phyloP scores from a whole-genome alignment of 2,113 vertebrate species.

The Prionailurus bengalensis region DNA sequence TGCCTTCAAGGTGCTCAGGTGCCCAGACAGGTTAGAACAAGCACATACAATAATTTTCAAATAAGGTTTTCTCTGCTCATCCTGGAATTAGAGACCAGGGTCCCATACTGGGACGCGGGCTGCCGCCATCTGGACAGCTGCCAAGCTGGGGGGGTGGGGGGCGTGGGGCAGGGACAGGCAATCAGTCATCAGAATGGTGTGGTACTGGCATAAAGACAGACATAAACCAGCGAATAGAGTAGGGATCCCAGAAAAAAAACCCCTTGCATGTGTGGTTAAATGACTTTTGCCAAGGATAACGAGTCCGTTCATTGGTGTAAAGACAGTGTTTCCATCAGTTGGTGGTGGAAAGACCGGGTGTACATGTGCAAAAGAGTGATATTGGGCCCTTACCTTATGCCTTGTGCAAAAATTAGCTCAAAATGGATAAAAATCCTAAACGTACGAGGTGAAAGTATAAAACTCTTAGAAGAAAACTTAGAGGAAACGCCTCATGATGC shows the following conservation, averaged over 20 bases:
- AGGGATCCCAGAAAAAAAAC: neutral
- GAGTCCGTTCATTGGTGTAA: neutral
- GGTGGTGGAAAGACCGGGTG: neutral
- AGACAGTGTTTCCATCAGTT: neutral
- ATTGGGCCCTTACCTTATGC: neutral
- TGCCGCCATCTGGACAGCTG: neutral
- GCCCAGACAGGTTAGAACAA: neutral
- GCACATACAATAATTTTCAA: neutral
- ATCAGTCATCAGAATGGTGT: neutral
- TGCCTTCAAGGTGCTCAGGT: neutral
- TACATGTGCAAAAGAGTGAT: neutral
- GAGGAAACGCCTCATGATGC: neutral
- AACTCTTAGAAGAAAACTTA: neutral
- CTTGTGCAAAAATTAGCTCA: neutral
- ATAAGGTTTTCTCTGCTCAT: neutral
- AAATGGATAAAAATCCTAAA: neutral
- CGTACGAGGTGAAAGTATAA: neutral
- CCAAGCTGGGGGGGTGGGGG: neutral
- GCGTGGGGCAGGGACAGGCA: neutral
- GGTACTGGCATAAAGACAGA: neutral
- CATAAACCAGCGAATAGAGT: neutral
- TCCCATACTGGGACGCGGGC: neutral
- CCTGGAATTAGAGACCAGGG: neutral
- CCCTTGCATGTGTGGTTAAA: neutral
- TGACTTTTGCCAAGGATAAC: neutral